Base-by-base conservation (phyloP, 1,140 invertebrate species). In the Drosophila serrata region DNA sequence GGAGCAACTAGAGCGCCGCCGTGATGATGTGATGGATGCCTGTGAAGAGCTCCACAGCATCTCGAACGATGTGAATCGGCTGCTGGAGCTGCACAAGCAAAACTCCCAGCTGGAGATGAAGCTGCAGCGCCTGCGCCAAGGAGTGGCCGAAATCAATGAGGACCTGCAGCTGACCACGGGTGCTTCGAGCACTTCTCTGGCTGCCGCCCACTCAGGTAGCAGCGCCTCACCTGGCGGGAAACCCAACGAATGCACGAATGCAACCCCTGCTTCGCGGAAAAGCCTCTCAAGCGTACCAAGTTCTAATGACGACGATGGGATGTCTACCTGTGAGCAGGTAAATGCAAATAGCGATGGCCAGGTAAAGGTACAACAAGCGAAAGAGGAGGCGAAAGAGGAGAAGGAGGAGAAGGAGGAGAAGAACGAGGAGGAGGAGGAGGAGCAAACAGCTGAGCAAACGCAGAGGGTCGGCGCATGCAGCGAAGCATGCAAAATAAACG, bases 401-500 rank as follows among this genome's bases (percentile, higher is more conserved):
- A 43, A 15, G 17, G 31, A 9, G 29, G 33, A 46, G 51, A 40
- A 33, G 11, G 49, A 39, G 9, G 51, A 15, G 24, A 35, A 53
- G 49, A 29, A n/a, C 22, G 24, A 27, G 59, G n/a, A n/a, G 9
- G 51, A 15, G 24, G 39, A 53, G 49, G 35, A n/a, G 22, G 24
- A 27, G 59, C 51, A 15, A 64, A 64, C 61, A 64, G 61, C 61
- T 64, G 61, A 61, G 61, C 61, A 64, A 64, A 64, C 56, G 13
- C 59, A 62, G 67, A 75, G 48, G 63, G 62, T 51, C 61, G 81
- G 59, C 45, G 58, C 46, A 70, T 62, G 64, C 90, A 91, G 70
- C 81, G 79, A 91, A 91, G 90, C 88, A 77, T 91, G 90, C 88
- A 90, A 91, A 91, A 91, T 88, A 91, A 90, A 79, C 73, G 85